A percentile compares a stretch with the other conserved stretches of the same genome.
Conservation (phyloP, 2,797 vertebrate genomes). For the Sebastes baramenuke region DNA sequence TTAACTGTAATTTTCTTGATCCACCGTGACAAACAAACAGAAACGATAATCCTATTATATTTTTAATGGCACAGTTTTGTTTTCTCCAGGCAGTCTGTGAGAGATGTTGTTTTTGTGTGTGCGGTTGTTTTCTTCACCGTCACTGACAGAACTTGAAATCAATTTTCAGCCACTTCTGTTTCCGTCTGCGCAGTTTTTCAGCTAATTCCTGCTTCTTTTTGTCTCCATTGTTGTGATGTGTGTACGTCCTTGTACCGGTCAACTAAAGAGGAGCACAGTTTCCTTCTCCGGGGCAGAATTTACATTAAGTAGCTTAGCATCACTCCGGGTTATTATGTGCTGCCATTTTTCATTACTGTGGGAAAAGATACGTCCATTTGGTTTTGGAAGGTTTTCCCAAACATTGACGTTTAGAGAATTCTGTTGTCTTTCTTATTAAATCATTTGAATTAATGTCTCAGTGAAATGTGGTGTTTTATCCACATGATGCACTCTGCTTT, state of each 20-base stretch:
- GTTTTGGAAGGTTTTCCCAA: conserved; percentile 40
- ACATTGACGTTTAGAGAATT: conserved; percentile 51
- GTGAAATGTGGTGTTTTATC: conserved; percentile 51
- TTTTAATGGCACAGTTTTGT: conserved; percentile 85
- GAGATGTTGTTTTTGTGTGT: conserved; percentile 56
- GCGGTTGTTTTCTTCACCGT: conserved; percentile 59
- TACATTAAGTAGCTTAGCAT: conserved; percentile 79
- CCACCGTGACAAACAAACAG: conserved; percentile 89
- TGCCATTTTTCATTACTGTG: conserved; percentile 64
- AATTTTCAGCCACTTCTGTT: conserved; percentile 78
- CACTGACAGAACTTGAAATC: conserved; percentile 81
- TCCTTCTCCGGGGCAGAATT: conserved; percentile 67
- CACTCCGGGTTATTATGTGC: conserved; percentile 56
- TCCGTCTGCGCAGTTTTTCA: conserved; percentile 33
- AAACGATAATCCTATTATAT: conserved; percentile 88
- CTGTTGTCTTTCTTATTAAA: conserved; percentile 47
- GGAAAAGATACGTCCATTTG: conserved; percentile 60
- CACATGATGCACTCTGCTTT: conserved; percentile 43
- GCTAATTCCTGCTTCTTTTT: conserved; percentile 57
- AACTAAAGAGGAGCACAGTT: conserved; percentile 46
- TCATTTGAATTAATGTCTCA: conserved; percentile 45
- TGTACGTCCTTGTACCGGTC: conserved; percentile 57
- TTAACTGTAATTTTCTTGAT: conserved; percentile 86
- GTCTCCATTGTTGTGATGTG: conserved; percentile 62
- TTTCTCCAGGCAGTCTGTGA: conserved; percentile 78